Base-by-base conservation (phyloP, 2,888 invertebrate genomes). In the Gymnosoma rotundatum region DNA sequence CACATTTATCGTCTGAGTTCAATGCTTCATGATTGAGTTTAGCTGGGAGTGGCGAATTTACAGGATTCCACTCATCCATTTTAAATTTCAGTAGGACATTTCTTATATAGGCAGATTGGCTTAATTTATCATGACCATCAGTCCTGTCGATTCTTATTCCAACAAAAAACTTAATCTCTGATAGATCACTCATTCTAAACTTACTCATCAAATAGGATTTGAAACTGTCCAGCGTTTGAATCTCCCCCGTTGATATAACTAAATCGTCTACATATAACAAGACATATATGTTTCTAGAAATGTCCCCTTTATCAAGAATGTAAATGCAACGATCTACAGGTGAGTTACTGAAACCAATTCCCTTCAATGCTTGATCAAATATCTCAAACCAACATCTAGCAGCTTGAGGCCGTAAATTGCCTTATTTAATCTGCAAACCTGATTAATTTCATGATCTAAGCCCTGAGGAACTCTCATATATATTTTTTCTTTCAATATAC, bases 401-500 rank as follows among this genome's bases (percentile, higher is more conserved):
- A 6, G 32, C 42, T 83, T 86, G n/a, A 86, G 48, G 7, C 85
- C 86, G 72, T 84, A 86, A 20, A 86, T 18, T 48, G 82, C 45
- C 56, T 81, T 85, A 45, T 83, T 74, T 52, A 86, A 45, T 63
- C 70, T 85, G 61, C 67, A 85, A 20, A 86, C 85, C 52, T 82
- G 50, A 60, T 70, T 38, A 18, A 50, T 18, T n/a, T 45, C 50
- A 21, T 56, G 25, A 58, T 50, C 16, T 36, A 78, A 16, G 12
- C 86, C 86, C 58, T 78, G 60, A 45, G 87, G 83, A 54, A 78
- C 63, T 20, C 16, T 60, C 80, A 85, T 82, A 52, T 86, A 87
- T 38, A 87, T 82, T 69, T 87, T 85, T 45, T 87, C 87, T 45
- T 83, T 70, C 10, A 87, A 74, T 14, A 61, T 50, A 20, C 87